These are phyloP conservation scores for Pollenia angustigena DNA, from an alignment of 2,888 invertebrate genomes.

Conservation along the genomic window DNA sequence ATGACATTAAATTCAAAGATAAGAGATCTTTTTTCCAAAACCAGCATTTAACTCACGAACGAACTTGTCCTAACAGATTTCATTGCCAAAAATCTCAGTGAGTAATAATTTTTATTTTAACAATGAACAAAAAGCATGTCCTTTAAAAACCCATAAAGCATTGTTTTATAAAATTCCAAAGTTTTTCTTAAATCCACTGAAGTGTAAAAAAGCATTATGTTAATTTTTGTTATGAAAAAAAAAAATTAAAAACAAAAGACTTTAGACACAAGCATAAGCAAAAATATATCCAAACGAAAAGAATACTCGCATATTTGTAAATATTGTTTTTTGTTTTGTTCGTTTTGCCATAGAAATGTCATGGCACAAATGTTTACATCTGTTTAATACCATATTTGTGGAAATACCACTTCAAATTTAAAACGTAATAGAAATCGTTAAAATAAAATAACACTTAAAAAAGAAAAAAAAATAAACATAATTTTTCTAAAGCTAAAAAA, in stretches of 20 bases:
- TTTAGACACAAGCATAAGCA: constrained; percentile 49
- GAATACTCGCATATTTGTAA: not conserved
- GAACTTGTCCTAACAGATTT: not conserved
- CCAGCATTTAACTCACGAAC: constrained; percentile 8
- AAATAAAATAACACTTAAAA: not conserved
- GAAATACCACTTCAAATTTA: constrained; percentile 27
- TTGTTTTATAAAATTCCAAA: not conserved
- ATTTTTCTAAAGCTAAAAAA: constrained; percentile 29
- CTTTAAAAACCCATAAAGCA: not conserved
- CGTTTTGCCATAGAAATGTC: constrained; percentile 62
- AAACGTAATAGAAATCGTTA: constrained; percentile 1
- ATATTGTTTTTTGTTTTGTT: not conserved
- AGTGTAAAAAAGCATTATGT: constrained; percentile 48
- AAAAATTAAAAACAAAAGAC: constrained; percentile 56
- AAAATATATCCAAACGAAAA: not conserved
- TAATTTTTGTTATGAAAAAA: constrained; percentile 15
- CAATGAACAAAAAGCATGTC: not conserved
- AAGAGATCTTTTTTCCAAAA: no score
- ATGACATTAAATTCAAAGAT: no score
- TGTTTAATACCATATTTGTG: constrained; percentile 69
- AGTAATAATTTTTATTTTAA: not conserved
- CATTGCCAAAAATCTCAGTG: not conserved
- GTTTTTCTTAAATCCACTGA: constrained; percentile 32
- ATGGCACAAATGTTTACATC: constrained; percentile 70
- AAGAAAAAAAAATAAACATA: constrained; percentile 6